These are phyloP conservation scores for Anhinga rufa DNA, from an alignment of 2,113 vertebrate genomes.

Conservation along the genomic window DNA sequence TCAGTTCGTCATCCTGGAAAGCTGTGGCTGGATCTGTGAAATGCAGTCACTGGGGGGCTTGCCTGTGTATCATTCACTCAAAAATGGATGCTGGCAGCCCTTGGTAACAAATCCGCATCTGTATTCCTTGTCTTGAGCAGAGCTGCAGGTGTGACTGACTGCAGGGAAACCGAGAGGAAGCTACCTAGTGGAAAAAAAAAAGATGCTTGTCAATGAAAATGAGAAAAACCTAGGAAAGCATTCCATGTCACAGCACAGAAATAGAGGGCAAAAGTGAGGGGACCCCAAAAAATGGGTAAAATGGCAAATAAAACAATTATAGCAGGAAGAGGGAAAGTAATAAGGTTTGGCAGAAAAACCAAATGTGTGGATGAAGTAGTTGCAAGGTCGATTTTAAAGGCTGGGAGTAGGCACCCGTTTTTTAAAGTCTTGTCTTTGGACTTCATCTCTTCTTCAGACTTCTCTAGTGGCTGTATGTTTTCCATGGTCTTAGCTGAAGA, in stretches of 20 bases:
- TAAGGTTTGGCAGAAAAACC: not conserved
- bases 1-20: not conserved
- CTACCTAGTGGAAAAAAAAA: not conserved
- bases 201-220: not conserved
- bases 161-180: not conserved
- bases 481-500: not conserved
- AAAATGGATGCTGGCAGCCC: not conserved
- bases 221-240: not conserved
- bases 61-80: not conserved
- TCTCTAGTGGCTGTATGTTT: not conserved
- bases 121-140: not conserved
- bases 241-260: not conserved
- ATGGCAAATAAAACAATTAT: not conserved
- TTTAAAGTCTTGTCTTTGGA: not conserved
- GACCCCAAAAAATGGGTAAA: not conserved
- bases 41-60: not conserved
- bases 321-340: not conserved
- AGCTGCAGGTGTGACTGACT: not conserved
- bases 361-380: not conserved
- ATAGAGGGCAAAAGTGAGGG: not conserved
- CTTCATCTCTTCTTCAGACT: not conserved
- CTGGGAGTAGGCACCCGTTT: not conserved
- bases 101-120: not conserved
- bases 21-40: not conserved
- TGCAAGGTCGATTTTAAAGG: not conserved